Base-by-base conservation (phyloP, 2,888 invertebrate genomes). In the Epinotia ramella region DNA sequence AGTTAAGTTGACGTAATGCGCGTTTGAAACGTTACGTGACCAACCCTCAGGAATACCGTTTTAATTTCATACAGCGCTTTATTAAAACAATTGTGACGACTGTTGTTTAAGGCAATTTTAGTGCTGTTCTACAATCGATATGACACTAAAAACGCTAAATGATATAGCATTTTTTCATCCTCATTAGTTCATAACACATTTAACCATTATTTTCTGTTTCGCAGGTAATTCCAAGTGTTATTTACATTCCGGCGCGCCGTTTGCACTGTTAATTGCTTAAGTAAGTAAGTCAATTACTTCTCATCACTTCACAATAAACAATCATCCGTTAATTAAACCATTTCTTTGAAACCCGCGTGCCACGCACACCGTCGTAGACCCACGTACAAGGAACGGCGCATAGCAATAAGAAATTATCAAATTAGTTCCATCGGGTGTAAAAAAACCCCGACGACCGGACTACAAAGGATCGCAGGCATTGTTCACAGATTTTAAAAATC, bases 401-500 rank as follows among this genome's bases (percentile, higher is more conserved):
- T 89, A 87, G 86, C 88, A 89, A 91, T 91, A 91, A 89, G 91
- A 90, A 93, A 91, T 93, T 93, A 93, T 93, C 89, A 93, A 93
- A 94, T 94, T 93, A 94, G 89, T 86, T 89, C 87, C 87, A 89
- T 88, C 87, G 82, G 83, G 82, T 82, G 83, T 83, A 90, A 93
- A 93, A 53, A 33, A 93, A 91, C 84, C 77, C 79, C 81, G 60
- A 81, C 85, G 84, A 81, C 80, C 84, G 81, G 66, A 84, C 84
- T 86, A 87, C 90, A 91, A 91, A 91, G 89, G 91, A 91, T 89
- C 89, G 87, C 86, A 89, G 86, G 92, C 93, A 94, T 94, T 94
- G 94, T 94, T 93, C 93, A 93, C 93, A 92, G 94, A 93, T 94
- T 93, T 93, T 90, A 87, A 94, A 92, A 94, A 93, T 92, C 92